Base-by-base conservation (phyloP, 2,797 vertebrate species). In the Cyclopterus lumpus region DNA sequence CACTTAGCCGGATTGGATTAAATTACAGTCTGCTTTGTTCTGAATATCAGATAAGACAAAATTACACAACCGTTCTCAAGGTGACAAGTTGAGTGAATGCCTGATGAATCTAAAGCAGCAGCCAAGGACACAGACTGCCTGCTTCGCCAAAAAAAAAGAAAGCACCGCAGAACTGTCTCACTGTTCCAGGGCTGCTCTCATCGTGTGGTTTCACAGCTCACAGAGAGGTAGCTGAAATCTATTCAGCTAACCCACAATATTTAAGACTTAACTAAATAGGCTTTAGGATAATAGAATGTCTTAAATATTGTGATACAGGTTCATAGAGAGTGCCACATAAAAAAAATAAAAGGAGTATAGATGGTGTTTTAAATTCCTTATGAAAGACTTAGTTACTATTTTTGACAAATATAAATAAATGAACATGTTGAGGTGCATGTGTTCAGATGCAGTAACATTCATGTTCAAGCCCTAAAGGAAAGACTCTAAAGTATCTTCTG, bases 41-140 rank as follows among this genome's bases (percentile, higher is more conserved):
- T 82, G 88, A 90, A 86, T 87, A 89, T 88, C 88, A 88, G 89
- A 91, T 91, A 89, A 89, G 74, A 86, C 84, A 79, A 79, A 91
- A 90, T 91, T 84, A 89, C 81, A 89, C 86, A 87, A 89, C 77
- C 34, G 22, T 83, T 90, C 82, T 90, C 82, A 90, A 92, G 89
- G 91, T 93, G 92, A 90, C 88, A 89, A 92, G 86, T 80, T 86
- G 87, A 91, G 79, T 68, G 86, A 92, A 86, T 80, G 85, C 79
- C 65, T 76, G 74, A 75, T 84, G 88, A 88, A 91, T 89, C 60
- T 68, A 75, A 90, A 92, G 76, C 77, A 90, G 89, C 87, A 79
- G 84, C 85, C 89, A 92, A 93, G 87, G 83, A 91, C 86, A 80
- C n/a, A 12, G 67, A 67, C 68, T 75, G 73, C 67, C 67, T 69